Conservation (phyloP, 2,113 vertebrate species). For the Heptranchias perlo region DNA sequence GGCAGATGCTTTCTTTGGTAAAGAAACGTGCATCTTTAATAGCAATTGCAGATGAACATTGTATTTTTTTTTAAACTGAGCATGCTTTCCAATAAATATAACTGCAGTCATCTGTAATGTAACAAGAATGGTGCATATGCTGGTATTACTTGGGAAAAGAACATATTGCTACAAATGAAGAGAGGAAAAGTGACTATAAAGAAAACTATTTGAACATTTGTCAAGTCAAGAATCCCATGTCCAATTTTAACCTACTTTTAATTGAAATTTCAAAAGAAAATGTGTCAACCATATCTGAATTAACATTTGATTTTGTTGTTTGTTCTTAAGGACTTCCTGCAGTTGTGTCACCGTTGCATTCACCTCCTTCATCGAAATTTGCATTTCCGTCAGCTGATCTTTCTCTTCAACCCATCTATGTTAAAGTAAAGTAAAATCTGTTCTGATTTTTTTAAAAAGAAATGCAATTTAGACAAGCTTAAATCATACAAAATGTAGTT, state of each 20-base stretch:
- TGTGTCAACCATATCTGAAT: background rate
- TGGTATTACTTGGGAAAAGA: background rate
- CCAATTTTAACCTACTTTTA: background rate
- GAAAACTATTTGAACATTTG: background rate
- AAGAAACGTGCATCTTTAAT: background rate
- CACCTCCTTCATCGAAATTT: conserved; percentile 42
- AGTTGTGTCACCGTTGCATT: conserved; percentile 53
- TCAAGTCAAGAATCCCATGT: background rate
- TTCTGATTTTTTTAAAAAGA: background rate
- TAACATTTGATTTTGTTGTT: background rate
- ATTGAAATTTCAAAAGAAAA: background rate
- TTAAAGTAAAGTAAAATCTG: background rate
- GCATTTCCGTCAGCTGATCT: background rate
- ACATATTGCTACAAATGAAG: background rate
- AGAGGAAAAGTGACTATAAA: background rate
- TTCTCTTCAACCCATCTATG: background rate
- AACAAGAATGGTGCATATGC: background rate
- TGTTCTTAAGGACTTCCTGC: conserved; percentile 51
- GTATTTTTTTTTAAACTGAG: background rate
- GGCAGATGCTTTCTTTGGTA: background rate
- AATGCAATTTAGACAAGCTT: background rate
- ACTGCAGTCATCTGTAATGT: background rate
- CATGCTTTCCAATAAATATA: background rate
- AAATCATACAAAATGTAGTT: background rate
- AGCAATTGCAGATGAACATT: background rate